phyloP scores from a whole-genome alignment of 1,140 invertebrate species.

The Ostrea denselamellosa region DNA sequence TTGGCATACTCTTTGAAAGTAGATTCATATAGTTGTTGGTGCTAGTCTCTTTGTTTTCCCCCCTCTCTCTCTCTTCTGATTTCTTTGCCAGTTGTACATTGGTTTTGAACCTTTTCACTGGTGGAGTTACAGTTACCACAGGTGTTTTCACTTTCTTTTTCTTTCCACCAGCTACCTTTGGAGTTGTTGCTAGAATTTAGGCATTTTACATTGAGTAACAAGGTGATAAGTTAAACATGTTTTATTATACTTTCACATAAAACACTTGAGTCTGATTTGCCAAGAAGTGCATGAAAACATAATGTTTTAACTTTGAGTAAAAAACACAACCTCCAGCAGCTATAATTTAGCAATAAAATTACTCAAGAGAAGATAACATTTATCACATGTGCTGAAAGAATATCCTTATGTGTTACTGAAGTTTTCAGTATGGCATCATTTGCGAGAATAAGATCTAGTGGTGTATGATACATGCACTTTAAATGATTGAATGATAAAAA shows the following conservation, averaged over 20 bases:
- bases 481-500: too few species aligned
- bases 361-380: too few species aligned
- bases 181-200: background rate
- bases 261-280: too few species aligned
- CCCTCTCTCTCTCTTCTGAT: background rate
- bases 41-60: background rate
- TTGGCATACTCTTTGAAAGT: background rate
- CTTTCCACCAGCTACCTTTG: background rate
- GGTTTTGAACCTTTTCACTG: conserved; percentile 13
- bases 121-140: conserved; percentile 44
- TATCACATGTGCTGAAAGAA: too few species aligned
- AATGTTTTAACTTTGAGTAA: too few species aligned
- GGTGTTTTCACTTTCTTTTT: conserved; percentile 44
- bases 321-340: too few species aligned
- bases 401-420: too few species aligned
- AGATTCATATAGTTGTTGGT: background rate
- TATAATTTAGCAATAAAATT: too few species aligned
- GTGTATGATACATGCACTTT: too few species aligned
- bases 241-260: background rate
- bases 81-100: background rate
- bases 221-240: background rate
- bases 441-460: too few species aligned
- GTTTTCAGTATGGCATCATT: too few species aligned
- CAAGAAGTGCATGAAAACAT: too few species aligned
- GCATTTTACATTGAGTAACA: background rate